phyloP scores from a whole-genome alignment of 2,113 vertebrate genomes.

The Zosterops lateralis region DNA sequence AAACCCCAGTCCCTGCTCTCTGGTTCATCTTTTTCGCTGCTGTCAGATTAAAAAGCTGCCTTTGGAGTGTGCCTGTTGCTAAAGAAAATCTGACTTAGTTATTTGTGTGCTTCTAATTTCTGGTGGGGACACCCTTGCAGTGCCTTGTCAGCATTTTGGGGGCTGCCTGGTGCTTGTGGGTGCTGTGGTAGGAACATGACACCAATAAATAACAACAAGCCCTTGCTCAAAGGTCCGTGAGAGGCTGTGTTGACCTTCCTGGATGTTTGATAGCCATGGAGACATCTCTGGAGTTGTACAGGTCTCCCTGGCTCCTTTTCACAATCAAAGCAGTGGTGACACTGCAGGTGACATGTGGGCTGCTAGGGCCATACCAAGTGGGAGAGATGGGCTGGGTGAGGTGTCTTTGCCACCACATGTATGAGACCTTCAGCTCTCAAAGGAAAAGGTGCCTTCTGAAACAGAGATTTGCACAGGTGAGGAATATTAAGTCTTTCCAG shows the following conservation, averaged over 20 bases:
- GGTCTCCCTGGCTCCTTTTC: not conserved
- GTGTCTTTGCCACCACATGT: fast-evolving
- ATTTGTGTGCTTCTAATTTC: not conserved
- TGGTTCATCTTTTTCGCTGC: not conserved
- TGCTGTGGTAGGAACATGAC: not conserved
- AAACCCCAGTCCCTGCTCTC: not conserved
- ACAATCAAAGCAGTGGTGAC: not conserved
- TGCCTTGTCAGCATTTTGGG: not conserved
- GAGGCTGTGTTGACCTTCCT: not conserved
- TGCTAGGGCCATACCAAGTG: not conserved
- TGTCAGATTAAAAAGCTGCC: not conserved
- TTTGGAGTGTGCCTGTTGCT: not conserved
- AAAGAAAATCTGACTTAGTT: not conserved
- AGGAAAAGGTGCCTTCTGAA: not conserved
- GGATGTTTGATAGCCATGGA: not conserved
- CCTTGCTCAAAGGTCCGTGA: not conserved
- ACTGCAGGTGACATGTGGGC: not conserved
- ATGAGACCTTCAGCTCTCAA: not conserved
- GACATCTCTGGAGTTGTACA: not conserved
- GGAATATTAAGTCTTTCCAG: not conserved
- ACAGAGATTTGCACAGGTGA: not conserved
- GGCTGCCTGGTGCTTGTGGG: not conserved
- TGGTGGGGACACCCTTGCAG: not conserved
- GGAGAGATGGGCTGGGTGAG: not conserved
- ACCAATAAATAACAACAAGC: fast-evolving